Conservation (phyloP, 2,888 invertebrate species). For the Volucella zonaria region DNA sequence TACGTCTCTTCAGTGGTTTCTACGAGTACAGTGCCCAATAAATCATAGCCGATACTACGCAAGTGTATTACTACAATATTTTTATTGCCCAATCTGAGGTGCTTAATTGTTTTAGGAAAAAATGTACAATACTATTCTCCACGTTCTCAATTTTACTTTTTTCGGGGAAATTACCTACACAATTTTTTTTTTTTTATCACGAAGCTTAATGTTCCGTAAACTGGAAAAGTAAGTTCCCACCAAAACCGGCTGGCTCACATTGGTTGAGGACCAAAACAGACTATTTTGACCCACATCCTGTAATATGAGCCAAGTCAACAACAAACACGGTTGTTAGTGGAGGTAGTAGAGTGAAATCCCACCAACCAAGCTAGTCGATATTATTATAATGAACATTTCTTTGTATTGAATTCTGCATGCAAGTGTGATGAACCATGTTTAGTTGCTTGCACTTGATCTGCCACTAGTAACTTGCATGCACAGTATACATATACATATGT, state of each 20-base stretch:
- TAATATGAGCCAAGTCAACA: neutral
- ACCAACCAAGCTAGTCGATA: conserved; percentile 5
- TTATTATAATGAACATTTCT: no score
- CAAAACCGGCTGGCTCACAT: conserved; percentile 37
- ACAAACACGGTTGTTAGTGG: neutral
- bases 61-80: conserved; percentile 33
- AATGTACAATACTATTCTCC: neutral
- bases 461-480: neutral
- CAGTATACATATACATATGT: no score
- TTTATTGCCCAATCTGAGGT: conserved; percentile 17
- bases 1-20: conserved; percentile 3
- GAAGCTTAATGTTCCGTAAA: conserved; percentile 21
- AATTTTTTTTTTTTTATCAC: conserved; percentile 24
- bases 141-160: conserved; percentile 33
- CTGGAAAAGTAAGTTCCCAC: conserved; percentile 42
- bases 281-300: conserved; percentile 53
- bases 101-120: conserved; percentile 17
- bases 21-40: neutral
- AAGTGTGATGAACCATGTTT: neutral
- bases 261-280: conserved; percentile 27
- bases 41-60: conserved; percentile 11
- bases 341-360: conserved; percentile 6
- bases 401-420: no score
- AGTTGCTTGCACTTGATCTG: conserved; percentile 12
- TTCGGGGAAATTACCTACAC: conserved; percentile 18